Percentiles rank a stretch among this genome's conserved stretches.
These are phyloP conservation scores for Jaculus jaculus DNA, from an alignment of 2,113 vertebrate species.

Conservation along the genomic window DNA sequence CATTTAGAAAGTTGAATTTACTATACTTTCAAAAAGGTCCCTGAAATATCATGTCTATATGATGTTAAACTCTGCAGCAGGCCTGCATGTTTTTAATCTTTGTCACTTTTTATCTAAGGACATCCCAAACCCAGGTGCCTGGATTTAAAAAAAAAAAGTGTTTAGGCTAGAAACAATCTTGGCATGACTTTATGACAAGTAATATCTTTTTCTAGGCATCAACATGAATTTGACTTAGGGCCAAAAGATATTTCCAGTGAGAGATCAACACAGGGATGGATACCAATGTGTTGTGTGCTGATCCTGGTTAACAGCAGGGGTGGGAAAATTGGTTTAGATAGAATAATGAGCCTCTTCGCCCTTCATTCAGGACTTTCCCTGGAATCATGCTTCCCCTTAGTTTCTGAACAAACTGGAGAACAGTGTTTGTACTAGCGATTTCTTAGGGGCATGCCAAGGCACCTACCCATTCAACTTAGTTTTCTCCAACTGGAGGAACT, in stretches of 20 bases:
- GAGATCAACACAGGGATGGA: conserved; percentile 73
- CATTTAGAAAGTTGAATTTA: conserved; percentile 82
- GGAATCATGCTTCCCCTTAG: not conserved
- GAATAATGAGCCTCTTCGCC: conserved; percentile 24
- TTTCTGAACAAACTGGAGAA: not conserved
- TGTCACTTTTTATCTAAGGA: conserved; percentile 77
- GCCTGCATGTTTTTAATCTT: conserved; percentile 81
- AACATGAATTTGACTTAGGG: conserved; percentile 81
- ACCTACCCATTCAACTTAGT: not conserved
- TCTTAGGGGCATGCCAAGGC: not conserved
- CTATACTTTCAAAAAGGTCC: conserved; percentile 79
- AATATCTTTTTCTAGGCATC: conserved; percentile 80
- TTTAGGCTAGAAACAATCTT: conserved; percentile 80
- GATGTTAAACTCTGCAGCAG: conserved; percentile 82
- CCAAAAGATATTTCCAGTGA: conserved; percentile 81
- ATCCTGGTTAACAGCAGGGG: conserved; percentile 50
- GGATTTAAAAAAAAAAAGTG: conserved; percentile 76
- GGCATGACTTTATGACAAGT: conserved; percentile 80
- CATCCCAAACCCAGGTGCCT: conserved; percentile 73
- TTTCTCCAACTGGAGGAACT: not conserved
- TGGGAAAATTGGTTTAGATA: conserved; percentile 17
- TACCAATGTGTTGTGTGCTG: conserved; percentile 70
- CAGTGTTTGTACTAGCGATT: not conserved
- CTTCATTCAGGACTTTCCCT: not conserved
- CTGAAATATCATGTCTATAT: conserved; percentile 77